phyloP scores from a whole-genome alignment of 2,797 vertebrate genomes.

The Otolemur crassicaudatus region DNA sequence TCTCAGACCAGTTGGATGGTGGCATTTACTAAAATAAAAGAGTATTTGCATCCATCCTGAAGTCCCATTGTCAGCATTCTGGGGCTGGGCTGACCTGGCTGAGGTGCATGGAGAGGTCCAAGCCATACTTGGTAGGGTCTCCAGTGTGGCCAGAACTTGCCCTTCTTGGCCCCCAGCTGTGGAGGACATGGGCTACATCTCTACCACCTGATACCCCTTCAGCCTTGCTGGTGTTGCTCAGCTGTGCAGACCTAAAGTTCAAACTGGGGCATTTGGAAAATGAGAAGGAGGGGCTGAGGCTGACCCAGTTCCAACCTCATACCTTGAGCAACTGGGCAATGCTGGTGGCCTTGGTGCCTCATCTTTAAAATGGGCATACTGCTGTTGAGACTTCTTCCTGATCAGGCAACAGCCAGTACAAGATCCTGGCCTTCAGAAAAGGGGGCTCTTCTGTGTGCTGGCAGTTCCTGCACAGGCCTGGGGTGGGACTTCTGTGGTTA shows the following conservation, averaged over 20 bases:
- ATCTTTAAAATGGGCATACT: not conserved
- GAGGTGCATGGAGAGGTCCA: not conserved
- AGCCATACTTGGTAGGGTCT: not conserved
- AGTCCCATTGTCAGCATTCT: not conserved
- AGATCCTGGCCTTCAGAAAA: not conserved
- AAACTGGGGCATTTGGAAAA: not conserved
- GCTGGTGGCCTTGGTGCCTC: not conserved
- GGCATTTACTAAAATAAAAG: constrained; percentile 20
- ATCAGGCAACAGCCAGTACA: not conserved
- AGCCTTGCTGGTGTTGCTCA: not conserved
- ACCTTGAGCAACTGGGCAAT: not conserved
- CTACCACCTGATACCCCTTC: not conserved
- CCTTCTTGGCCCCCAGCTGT: not conserved
- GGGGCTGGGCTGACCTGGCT: not conserved
- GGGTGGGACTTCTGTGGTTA: not conserved
- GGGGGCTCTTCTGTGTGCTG: not conserved
- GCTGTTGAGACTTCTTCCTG: not conserved
- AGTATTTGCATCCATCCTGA: not conserved
- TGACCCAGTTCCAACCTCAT: not conserved
- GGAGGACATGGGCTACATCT: not conserved
- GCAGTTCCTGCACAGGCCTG: not conserved
- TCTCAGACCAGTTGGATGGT: not conserved
- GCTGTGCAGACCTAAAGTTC: not conserved
- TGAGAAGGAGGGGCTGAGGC: not conserved
- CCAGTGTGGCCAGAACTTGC: not conserved